phyloP scores from a whole-genome alignment of 2,888 invertebrate species.

The Eupeodes latifasciatus region DNA sequence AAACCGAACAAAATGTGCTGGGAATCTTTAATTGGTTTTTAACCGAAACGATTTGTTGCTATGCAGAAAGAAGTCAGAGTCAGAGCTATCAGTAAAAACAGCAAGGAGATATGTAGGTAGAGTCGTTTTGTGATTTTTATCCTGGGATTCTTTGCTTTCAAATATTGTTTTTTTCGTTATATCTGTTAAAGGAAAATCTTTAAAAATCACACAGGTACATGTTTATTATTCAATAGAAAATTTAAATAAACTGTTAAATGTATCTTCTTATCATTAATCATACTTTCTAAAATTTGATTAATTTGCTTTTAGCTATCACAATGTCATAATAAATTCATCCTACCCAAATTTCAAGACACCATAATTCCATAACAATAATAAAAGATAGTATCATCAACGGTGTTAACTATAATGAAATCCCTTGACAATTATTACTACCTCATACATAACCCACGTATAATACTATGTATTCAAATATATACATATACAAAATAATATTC shows the following conservation, averaged over 20 bases:
- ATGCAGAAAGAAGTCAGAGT: neutral
- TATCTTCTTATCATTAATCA: conserved; percentile 8
- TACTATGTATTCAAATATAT: neutral
- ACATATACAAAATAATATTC: neutral
- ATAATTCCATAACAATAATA: neutral
- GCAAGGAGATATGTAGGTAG: neutral
- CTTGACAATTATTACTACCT: neutral
- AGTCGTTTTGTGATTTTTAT: conserved; percentile 6
- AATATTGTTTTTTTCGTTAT: neutral
- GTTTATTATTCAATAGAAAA: too few species aligned
- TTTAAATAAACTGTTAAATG: too few species aligned
- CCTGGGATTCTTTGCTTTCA: neutral
- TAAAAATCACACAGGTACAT: too few species aligned
- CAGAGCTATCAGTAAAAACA: neutral
- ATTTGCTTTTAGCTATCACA: neutral
- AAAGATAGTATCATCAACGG: neutral
- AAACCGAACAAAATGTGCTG: conserved; percentile 11
- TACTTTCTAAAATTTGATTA: neutral
- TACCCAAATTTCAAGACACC: too few species aligned
- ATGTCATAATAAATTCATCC: conserved; percentile 8
- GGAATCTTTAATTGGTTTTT: conserved; percentile 27
- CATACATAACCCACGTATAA: neutral
- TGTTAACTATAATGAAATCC: conserved; percentile 8
- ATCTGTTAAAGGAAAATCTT: neutral
- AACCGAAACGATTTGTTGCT: conserved; percentile 14